A percentile compares a stretch with the other conserved stretches of the same genome.
phyloP scores from a whole-genome alignment of 2,888 invertebrate species.

The Pyralis farinalis region DNA sequence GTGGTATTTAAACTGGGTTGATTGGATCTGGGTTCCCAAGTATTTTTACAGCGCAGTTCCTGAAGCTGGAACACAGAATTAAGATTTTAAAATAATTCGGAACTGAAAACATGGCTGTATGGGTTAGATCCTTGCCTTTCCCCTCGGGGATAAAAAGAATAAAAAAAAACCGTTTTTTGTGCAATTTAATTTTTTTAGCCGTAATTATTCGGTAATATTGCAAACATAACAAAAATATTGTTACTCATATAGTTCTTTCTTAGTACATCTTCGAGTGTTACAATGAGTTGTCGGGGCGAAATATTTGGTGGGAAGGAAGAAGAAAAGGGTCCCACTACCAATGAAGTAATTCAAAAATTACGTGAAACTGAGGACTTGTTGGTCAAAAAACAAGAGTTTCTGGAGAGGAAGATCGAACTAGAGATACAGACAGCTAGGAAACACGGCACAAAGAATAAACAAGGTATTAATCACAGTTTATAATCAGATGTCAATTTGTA shows the following conservation, averaged over 20 bases:
- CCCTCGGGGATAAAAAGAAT: too few species aligned
- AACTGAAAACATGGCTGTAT: too few species aligned
- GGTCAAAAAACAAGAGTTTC: constrained; percentile 96
- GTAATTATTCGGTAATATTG: constrained; percentile 37
- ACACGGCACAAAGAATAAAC: constrained; percentile 97
- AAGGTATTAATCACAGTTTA: too few species aligned
- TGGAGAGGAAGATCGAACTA: constrained; percentile 96
- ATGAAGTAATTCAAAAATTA: constrained; percentile 98
- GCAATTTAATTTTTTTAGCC: constrained; percentile 35
- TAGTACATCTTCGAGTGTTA: constrained; percentile 27
- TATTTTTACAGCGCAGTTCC: too few species aligned
- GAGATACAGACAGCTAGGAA: constrained; percentile 93
- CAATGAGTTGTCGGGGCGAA: constrained; percentile 96
- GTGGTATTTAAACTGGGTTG: too few species aligned
- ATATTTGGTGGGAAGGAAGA: constrained; percentile 96
- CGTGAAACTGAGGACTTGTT: constrained; percentile 98
- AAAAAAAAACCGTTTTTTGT: too few species aligned
- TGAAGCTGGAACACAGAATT: too few species aligned
- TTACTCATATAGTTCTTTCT: constrained; percentile 19
- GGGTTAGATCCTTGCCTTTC: too few species aligned
- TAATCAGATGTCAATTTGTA: too few species aligned
- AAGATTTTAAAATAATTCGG: too few species aligned
- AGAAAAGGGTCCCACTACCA: constrained; percentile 92
- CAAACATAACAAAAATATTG: too few species aligned
- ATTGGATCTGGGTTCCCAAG: too few species aligned